These are phyloP conservation scores for Coelopa pilipes DNA, from an alignment of 2,888 invertebrate genomes.

Conservation along the genomic window DNA sequence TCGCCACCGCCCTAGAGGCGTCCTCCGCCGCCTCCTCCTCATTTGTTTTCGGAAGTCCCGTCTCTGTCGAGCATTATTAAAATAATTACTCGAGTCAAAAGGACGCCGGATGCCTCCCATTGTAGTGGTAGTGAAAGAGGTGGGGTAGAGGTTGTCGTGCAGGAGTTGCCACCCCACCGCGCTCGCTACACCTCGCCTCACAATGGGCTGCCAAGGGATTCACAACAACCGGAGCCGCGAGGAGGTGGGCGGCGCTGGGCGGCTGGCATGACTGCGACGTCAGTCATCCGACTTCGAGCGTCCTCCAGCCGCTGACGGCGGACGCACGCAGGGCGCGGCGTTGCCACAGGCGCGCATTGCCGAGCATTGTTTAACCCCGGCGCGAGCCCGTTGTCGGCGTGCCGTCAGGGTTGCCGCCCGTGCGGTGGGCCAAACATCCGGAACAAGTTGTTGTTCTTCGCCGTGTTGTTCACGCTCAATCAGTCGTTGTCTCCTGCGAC, in stretches of 20 bases:
- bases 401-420: too few species aligned
- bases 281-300: too few species aligned
- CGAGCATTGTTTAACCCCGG: constrained; percentile 20
- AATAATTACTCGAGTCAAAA: constrained; percentile 59
- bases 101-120: constrained; percentile 23
- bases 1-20: constrained; percentile 15
- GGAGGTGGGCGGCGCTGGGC: too few species aligned
- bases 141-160: too few species aligned
- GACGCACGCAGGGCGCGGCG: neutral
- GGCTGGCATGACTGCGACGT: too few species aligned
- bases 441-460: neutral
- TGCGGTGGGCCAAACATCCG: too few species aligned
- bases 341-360: neutral
- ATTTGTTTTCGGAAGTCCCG: constrained; percentile 38
- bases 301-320: constrained; percentile 5
- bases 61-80: constrained; percentile 52
- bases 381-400: neutral
- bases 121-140: too few species aligned
- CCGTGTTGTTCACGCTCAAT: neutral
- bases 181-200: neutral
- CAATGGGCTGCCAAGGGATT: neutral
- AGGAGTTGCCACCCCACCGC: constrained; percentile 28
- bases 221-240: neutral
- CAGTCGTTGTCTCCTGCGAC: neutral
- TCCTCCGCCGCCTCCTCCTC: neutral